Base-by-base conservation (phyloP, 2,888 invertebrate species). In the Plebejus melissa region DNA sequence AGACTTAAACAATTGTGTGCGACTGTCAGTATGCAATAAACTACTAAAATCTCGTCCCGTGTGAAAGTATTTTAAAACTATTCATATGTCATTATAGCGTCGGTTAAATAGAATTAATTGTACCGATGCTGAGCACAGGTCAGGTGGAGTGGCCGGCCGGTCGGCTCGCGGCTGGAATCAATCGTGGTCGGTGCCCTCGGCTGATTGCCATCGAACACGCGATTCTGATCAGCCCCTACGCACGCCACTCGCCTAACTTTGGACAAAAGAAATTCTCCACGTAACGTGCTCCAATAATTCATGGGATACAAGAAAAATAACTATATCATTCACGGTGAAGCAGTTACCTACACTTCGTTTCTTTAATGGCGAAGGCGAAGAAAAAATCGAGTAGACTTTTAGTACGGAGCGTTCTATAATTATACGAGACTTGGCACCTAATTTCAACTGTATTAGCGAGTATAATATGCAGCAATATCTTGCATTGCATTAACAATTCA, bases 171-270 rank as follows among this genome's bases (percentile, higher is more conserved):
- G 81, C 83, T 84, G 82, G 89, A 90, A 90, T 90, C 90, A 90
- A 90, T 88, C 88, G 90, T 88, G 88, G 88, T 86, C 88, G 88
- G 84, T 87, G 88, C 85, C 88, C 88, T 84, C 87, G 83, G 86
- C 84, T 87, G 90, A 90, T 90, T 90, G 90, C 88, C 85, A 87
- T 85, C 88, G 84, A 83, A 83, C 93, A 93, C 92, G 93, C 93
- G 87, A 93, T 86, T 85, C 90, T 90, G 88, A 91, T 91, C 91
- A 87, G 82, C 84, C 79, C 85, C 88, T 89, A 91, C 91, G 91
- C 91, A 84, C 81, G 79, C 81, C 79, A 80, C 80, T 78, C 77
- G 80, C 79, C 78, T 74, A 78, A 80, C 80, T 79, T 78, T 79
- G 80, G 80, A 89, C 89, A 87, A 88, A 88, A 87, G 87, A 88